A percentile compares a stretch with the other conserved stretches of the same genome.
Conservation (phyloP, 2,888 invertebrate species). For the Rosalia funebris region DNA sequence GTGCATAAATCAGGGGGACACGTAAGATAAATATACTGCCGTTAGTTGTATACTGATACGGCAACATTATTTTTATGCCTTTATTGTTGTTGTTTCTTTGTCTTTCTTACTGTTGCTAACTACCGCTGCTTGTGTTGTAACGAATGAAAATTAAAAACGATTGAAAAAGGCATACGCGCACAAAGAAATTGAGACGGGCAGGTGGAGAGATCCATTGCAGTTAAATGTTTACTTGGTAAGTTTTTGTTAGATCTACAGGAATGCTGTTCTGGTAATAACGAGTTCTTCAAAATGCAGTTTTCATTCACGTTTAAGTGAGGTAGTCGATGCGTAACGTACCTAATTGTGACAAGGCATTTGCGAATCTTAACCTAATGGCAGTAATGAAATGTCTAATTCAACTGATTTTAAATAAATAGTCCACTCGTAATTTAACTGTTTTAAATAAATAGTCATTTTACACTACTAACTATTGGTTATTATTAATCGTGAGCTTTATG, state of each 20-base stretch:
- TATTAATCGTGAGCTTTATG: no score
- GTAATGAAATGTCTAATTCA: no score
- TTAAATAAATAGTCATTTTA: no score
- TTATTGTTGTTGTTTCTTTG: constrained; percentile 22
- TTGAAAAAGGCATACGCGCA: background rate
- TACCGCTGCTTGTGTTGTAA: background rate
- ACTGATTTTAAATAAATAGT: no score
- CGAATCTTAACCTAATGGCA: no score
- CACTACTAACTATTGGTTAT: no score
- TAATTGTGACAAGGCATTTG: no score
- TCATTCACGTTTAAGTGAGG: background rate
- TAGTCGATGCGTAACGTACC: background rate
- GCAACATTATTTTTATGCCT: constrained; percentile 17
- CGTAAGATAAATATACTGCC: constrained; percentile 26
- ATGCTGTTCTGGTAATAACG: constrained; percentile 3
- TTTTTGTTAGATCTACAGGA: constrained; percentile 7
- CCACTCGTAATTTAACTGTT: no score
- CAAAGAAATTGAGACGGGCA: background rate
- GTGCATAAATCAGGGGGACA: constrained; percentile 26
- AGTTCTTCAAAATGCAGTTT: background rate
- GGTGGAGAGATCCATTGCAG: background rate
- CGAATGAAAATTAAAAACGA: no score
- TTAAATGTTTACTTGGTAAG: background rate
- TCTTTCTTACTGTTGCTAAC: constrained; percentile 17
- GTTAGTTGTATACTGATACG: constrained; percentile 19